Evolutionary conservation across 1,140 invertebrate species (phyloP), one percentile per base, ranked within the genome.

Genomic region (Thereuonema tuberculata): DNA sequence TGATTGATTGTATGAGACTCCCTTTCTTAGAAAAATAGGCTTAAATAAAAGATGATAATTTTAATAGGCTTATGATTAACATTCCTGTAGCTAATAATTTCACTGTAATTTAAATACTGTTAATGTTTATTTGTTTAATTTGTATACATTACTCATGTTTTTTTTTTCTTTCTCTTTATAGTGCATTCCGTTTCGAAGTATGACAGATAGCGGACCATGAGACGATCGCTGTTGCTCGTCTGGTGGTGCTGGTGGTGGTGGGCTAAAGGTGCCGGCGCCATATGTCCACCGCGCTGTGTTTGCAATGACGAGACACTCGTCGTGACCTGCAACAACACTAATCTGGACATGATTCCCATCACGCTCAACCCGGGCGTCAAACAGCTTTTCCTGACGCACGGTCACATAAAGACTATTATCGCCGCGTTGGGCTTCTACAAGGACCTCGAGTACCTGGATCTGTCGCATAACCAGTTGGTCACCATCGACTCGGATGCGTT

Each of bases 291-390:
- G 60, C 84, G 82, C 56, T 93, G 89, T 71, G 81, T 76, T 68
- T 93, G 89, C 74, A 86, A 93, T 72, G 89, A 94, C 67, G 86
- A 90, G 55, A 89, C 83, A 0, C 80, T 91, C 55, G 83, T 87
- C n/a, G 90, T 92, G 0, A 81, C 83, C 53, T 93, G 91, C 71
- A 81, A 87, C 63, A 83, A 83, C 67, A 87, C 85, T 64, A 86
- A 84, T 61, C 75, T 93, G 46, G 88, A 92, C 72, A 86, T 91
- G 17, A 82, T 93, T 48, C 91, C 90, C 37, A 93, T 93, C 64
- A 87, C 89, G 0, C 76, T 94, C 47, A 94, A 93, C 73, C 91
- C 91, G 1, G 62, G 2, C 59, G 57, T 60, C 21, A 2, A 23
- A 2, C 78, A 86, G 24, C 80, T 91, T 58, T 82, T 87, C 50